Evolutionary conservation across 2,888 invertebrate species (phyloP), one percentile per base, ranked within the genome.

Genomic region (Hartigia nigra): DNA sequence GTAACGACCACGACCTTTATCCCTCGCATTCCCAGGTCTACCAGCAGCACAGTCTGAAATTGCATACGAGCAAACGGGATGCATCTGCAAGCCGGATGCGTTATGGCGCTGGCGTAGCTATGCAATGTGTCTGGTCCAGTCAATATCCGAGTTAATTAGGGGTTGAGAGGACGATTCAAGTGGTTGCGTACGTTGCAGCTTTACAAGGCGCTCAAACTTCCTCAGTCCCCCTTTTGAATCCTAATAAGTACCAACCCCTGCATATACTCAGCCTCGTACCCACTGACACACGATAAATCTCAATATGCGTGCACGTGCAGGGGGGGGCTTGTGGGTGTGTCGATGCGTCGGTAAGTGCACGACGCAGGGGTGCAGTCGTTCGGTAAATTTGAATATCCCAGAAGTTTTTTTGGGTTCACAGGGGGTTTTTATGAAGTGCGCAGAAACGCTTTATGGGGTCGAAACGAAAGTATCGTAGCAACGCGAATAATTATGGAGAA

Each of bases 91-190:
- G 9, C 39, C 39, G 23, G 39, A 55, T 55, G 23, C 39, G 39
- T 55, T 55, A 55, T 55, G 39, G 9, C 39, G 23, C 23, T 55
- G 39, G 39, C 23, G 39, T 23, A 55, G 39, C 39, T 36, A 72
- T 76, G 79, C 76, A 80, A 81, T 82, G 81, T 77, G 79, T 74
- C 39, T 31, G 78, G 74, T 81, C 80, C 79, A 81, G 81, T 85
- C 84, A 84, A 86, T 84, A 87, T 84, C 83, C 74, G 80, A 83
- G 82, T 85, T 87, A 87, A 87, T 87, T 86, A 86, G 85, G 84
- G 81, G 84, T 81, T 83, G 83, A 84, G 82, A 80, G 80, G 80
- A 74, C 78, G 75, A 81, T 84, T 86, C 80, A 81, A 84, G 83
- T 77, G 39, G 39, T 55, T 55, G 39, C 39, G 72, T 32, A 72